Evolutionary conservation across 2,888 invertebrate species (phyloP).

Genomic region (Ametastegia equiseti): DNA sequence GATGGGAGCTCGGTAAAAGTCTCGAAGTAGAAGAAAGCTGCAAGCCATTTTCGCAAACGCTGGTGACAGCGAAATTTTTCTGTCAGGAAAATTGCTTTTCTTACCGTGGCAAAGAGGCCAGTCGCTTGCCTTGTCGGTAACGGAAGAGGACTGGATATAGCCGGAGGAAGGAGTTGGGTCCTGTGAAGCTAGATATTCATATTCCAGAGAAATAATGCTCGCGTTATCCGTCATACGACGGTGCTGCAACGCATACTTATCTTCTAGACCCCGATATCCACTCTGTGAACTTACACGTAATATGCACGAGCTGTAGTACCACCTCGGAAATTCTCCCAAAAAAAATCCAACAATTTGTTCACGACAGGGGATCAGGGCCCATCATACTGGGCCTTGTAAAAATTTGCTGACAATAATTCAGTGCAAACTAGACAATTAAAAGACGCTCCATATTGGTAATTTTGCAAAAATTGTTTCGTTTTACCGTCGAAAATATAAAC

Average conservation of each 20-base stretch:
- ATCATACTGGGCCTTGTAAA: not conserved
- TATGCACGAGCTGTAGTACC: not conserved
- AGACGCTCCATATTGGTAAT: too few relatives aligned
- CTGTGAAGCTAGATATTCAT: conserved; percentile 31
- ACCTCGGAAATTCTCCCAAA: not conserved
- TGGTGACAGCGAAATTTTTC: conserved; percentile 38
- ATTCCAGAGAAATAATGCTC: conserved; percentile 40
- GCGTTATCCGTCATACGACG: conserved; percentile 39
- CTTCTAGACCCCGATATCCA: not conserved
- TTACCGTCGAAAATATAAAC: too few relatives aligned
- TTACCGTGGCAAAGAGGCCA: conserved; percentile 14
- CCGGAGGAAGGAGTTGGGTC: not conserved
- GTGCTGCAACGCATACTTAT: conserved; percentile 16
- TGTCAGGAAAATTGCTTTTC: conserved; percentile 38
- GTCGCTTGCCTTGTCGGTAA: not conserved
- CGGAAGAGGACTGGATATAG: not conserved
- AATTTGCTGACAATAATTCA: too few relatives aligned
- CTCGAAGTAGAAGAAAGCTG: conserved; percentile 3
- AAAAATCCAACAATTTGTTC: not conserved
- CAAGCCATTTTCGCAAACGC: conserved; percentile 38
- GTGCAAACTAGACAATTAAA: too few relatives aligned
- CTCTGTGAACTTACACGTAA: not conserved
- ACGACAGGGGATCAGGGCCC: not conserved
- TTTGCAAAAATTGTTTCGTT: too few relatives aligned
- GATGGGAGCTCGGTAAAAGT: not conserved